Conservation (phyloP, 2,113 vertebrate species). For the Cyprinodon tularosa region DNA sequence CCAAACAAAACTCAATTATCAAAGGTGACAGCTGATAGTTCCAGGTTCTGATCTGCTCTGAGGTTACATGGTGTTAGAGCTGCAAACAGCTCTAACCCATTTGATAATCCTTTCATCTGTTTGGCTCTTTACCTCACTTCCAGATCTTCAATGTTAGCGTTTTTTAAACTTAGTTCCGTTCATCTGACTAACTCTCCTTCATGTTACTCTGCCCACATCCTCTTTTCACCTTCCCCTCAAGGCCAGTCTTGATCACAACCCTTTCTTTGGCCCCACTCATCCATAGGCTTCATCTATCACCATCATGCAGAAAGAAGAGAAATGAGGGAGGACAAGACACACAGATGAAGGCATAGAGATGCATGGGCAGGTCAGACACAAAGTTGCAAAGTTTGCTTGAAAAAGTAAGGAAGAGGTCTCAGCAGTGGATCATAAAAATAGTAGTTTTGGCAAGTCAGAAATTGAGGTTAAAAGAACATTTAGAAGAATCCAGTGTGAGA, state of each 20-base stretch:
- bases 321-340: slow-evolving; percentile 26
- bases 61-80: too few species aligned
- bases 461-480: slow-evolving; percentile 13
- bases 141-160: slow-evolving; percentile 6
- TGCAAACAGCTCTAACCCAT: background rate
- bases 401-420: background rate
- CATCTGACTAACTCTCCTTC: slow-evolving; percentile 33
- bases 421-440: slow-evolving; percentile 15
- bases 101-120: background rate
- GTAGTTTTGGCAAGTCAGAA: slow-evolving; percentile 13
- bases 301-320: slow-evolving; percentile 61
- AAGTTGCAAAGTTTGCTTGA: background rate
- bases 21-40: too few species aligned
- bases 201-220: slow-evolving; percentile 25
- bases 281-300: slow-evolving; percentile 77
- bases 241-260: slow-evolving; percentile 71
- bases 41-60: too few species aligned
- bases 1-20: too few species aligned
- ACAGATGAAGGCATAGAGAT: slow-evolving; percentile 35
- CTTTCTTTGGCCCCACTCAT: slow-evolving; percentile 67
- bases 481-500: slow-evolving; percentile 7
- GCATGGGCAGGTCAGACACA: slow-evolving; percentile 33
- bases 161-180: slow-evolving; percentile 23
- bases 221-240: slow-evolving; percentile 62
- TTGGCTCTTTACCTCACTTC: background rate